Conservation (phyloP, 1,140 invertebrate species). For the Rhynchophorus ferrugineus region DNA sequence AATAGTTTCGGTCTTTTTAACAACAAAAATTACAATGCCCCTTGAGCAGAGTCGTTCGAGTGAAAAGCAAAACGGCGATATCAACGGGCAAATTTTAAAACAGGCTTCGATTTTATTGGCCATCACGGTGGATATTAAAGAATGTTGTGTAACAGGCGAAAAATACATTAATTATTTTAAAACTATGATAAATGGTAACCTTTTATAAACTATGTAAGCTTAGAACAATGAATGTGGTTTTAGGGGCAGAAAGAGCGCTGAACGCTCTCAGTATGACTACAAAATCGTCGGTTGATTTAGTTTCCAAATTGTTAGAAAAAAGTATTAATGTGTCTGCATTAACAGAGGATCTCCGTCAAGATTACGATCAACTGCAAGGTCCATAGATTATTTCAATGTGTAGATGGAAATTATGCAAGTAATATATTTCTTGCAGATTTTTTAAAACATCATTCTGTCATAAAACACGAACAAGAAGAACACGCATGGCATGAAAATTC, state of each 20-base stretch:
- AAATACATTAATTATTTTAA: slow-evolving; percentile 38
- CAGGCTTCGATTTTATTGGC: slow-evolving; percentile 38
- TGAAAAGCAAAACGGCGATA: not conserved
- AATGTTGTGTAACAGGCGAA: slow-evolving; percentile 32
- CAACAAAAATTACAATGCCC: no score
- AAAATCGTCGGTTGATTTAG: slow-evolving; percentile 32
- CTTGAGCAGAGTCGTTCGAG: no score
- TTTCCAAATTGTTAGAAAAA: slow-evolving; percentile 28
- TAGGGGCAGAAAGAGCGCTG: slow-evolving; percentile 30
- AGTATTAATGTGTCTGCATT: slow-evolving; percentile 1
- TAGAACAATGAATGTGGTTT: slow-evolving; percentile 11
- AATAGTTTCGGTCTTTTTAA: no score
- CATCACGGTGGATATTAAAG: slow-evolving; percentile 38
- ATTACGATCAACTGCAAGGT: slow-evolving; percentile 34
- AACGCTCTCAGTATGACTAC: slow-evolving; percentile 28
- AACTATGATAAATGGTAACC: slow-evolving; percentile 24
- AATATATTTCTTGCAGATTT: no score
- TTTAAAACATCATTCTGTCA: no score
- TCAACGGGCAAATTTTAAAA: slow-evolving; percentile 28
- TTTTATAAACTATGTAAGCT: not conserved
- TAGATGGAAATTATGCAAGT: no score
- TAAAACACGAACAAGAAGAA: no score
- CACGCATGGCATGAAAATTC: slow-evolving; percentile 27
- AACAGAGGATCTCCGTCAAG: slow-evolving; percentile 21
- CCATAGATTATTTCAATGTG: no score